phyloP scores from a whole-genome alignment of 1,140 invertebrate species.

The Achatina immaculata region DNA sequence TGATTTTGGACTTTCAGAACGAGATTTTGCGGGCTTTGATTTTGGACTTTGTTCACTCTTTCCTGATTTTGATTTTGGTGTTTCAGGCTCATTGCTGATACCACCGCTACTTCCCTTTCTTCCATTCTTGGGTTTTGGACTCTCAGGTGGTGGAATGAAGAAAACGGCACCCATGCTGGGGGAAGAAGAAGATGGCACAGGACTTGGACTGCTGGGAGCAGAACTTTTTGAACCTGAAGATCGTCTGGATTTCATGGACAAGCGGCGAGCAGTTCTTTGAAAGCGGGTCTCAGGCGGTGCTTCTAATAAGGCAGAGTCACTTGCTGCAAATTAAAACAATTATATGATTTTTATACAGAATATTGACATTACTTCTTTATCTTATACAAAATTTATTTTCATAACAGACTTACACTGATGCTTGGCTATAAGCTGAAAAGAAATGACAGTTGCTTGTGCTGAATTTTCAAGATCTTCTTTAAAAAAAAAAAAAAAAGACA shows the following conservation, averaged over 20 bases:
- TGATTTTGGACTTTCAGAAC: slow-evolving; percentile 30
- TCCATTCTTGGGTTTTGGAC: neutral
- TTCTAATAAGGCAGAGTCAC: slow-evolving; percentile 29
- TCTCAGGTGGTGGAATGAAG: neutral
- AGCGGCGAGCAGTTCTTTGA: slow-evolving; percentile 30
- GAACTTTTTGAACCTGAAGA: slow-evolving; percentile 38
- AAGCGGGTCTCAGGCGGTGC: slow-evolving; percentile 16
- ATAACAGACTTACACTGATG: neutral
- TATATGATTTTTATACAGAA: neutral
- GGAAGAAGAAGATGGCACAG: neutral
- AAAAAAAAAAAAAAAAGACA: neutral
- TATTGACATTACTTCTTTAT: neutral
- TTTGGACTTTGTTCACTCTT: slow-evolving; percentile 23
- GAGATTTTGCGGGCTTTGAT: slow-evolving; percentile 22
- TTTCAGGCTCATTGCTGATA: neutral
- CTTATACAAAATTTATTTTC: neutral
- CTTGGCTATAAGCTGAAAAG: neutral
- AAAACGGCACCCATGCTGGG: neutral
- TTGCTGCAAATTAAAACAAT: slow-evolving; percentile 25
- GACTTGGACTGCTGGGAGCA: neutral
- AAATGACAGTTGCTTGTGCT: neutral
- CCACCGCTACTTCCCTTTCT: slow-evolving; percentile 8
- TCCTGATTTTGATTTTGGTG: slow-evolving; percentile 20
- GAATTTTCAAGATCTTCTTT: neutral
- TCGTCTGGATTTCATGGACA: slow-evolving; percentile 41